Evolutionary conservation across 2,797 vertebrate genomes (phyloP).

Genomic region (Amazona finschi): DNA sequence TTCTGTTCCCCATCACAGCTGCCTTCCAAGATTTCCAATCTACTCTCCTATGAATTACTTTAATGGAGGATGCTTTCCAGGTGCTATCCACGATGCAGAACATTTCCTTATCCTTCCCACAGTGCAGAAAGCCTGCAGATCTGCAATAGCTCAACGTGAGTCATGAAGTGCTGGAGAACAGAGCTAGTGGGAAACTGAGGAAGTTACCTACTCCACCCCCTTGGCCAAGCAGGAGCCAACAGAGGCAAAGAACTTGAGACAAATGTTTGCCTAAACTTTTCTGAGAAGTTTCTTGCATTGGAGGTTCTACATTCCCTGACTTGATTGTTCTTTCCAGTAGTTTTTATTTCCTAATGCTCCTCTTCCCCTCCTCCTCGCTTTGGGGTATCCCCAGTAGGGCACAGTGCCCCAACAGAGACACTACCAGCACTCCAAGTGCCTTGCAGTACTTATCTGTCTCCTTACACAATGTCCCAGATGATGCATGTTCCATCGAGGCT

Average conservation of each 20-base stretch:
- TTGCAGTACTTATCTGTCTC: not conserved
- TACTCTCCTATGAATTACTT: not conserved
- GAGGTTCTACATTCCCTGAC: not conserved
- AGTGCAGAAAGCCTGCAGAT: not conserved
- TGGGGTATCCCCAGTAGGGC: not conserved
- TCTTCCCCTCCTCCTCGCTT: not conserved
- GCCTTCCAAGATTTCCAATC: not conserved
- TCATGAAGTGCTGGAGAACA: not conserved
- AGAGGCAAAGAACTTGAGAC: not conserved
- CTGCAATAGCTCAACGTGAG: not conserved
- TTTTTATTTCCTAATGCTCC: not conserved
- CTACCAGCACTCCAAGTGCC: not conserved
- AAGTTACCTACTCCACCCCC: not conserved
- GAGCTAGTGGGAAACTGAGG: not conserved
- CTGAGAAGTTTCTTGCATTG: not conserved
- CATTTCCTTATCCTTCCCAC: not conserved
- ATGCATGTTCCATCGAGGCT: slow-evolving; percentile 88
- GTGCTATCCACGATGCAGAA: not conserved
- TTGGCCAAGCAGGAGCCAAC: not conserved
- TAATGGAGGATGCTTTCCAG: not conserved
- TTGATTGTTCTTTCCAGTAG: not conserved
- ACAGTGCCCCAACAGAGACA: not conserved
- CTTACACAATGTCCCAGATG: slow-evolving; percentile 92
- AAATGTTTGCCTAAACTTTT: not conserved
- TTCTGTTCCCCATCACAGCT: not conserved